Evolutionary conservation across 2,888 invertebrate species (phyloP).

Genomic region (Tholera decimalis): DNA sequence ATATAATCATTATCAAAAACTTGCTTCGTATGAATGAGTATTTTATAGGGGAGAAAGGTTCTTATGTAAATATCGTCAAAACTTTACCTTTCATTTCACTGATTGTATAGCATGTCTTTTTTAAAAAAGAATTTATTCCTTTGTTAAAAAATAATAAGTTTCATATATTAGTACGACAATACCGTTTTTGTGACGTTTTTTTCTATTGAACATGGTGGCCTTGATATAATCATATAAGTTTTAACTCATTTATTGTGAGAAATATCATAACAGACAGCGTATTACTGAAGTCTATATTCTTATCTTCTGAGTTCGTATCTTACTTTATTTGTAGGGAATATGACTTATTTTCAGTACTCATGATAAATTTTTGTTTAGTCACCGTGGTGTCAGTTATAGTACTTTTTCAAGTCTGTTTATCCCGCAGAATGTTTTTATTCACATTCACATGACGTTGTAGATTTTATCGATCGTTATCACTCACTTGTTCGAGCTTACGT

Average conservation of each 20-base stretch:
- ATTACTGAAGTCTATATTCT: slow-evolving; percentile 20
- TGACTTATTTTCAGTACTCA: slow-evolving; percentile 15
- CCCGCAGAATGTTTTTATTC: slow-evolving; percentile 54
- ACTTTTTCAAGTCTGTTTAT: slow-evolving; percentile 42
- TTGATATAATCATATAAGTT: slow-evolving; percentile 53
- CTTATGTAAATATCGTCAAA: slow-evolving; percentile 27
- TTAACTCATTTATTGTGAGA: slow-evolving; percentile 28
- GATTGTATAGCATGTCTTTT: neutral
- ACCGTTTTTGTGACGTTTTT: slow-evolving; percentile 47
- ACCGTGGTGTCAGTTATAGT: slow-evolving; percentile 33
- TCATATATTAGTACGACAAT: slow-evolving; percentile 16
- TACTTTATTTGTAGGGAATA: slow-evolving; percentile 20
- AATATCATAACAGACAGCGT: slow-evolving; percentile 15
- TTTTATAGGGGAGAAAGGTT: slow-evolving; percentile 28
- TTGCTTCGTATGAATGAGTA: slow-evolving; percentile 18
- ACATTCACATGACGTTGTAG: slow-evolving; percentile 73
- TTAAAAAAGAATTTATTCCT: slow-evolving; percentile 17
- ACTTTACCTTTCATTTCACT: slow-evolving; percentile 21
- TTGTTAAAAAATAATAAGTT: slow-evolving; percentile 1
- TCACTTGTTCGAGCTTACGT: slow-evolving; percentile 63
- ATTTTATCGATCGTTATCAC: slow-evolving; percentile 74
- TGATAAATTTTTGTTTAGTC: slow-evolving; percentile 43
- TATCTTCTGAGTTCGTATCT: slow-evolving; percentile 18
- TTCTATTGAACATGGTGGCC: slow-evolving; percentile 38
- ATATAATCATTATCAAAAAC: slow-evolving; percentile 13